These are phyloP conservation scores for Musca vetustissima DNA, from an alignment of 1,140 invertebrate species.

Conservation along the genomic window DNA sequence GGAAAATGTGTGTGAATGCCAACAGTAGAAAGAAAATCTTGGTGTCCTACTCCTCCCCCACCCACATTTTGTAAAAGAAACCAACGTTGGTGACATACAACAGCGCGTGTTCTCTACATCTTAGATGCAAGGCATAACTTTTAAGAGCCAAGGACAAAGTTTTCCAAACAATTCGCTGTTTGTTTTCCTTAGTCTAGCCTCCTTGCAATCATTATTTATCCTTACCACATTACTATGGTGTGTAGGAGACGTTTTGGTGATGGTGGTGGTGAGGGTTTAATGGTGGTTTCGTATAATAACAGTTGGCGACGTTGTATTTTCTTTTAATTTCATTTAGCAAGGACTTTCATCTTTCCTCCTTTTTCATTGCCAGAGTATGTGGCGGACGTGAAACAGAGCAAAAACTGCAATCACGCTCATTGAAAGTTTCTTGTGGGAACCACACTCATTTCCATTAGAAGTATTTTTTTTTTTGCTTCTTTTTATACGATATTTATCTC, in stretches of 20 bases:
- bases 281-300: neutral
- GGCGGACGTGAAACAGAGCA: too few species aligned
- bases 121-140: slow-evolving; percentile 7
- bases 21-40: neutral
- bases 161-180: neutral
- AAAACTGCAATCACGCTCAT: too few species aligned
- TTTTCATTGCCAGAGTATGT: neutral
- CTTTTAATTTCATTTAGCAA: slow-evolving; percentile 23
- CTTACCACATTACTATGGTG: neutral
- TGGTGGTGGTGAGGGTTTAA: neutral
- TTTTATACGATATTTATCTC: too few species aligned
- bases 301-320: slow-evolving; percentile 5
- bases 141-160: slow-evolving; percentile 20
- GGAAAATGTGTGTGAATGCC: slow-evolving; percentile 6
- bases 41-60: neutral
- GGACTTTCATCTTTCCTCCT: slow-evolving; percentile 1
- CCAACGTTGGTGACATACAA: too few species aligned
- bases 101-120: neutral
- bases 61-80: too few species aligned
- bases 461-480: neutral
- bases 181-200: neutral
- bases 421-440: neutral
- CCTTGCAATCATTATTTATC: neutral
- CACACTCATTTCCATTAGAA: slow-evolving; percentile 5
- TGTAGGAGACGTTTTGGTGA: neutral